phyloP scores from a whole-genome alignment of 2,113 vertebrate genomes.

The Sminthopsis crassicaudata region DNA sequence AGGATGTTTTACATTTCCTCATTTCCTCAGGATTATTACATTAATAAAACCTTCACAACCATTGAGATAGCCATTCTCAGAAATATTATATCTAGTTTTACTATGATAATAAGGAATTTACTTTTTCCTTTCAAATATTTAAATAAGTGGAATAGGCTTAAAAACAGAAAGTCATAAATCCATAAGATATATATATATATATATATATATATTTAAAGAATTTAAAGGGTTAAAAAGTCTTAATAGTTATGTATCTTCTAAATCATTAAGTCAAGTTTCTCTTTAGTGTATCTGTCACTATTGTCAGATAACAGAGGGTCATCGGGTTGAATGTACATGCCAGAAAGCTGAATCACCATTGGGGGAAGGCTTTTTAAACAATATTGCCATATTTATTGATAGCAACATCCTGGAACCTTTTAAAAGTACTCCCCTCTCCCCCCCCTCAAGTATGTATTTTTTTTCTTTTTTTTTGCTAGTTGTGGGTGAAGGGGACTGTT shows the following conservation, averaged over 20 bases:
- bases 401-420: conserved; percentile 65
- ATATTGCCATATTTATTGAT: conserved; percentile 63
- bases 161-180: background rate
- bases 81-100: background rate
- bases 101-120: conserved; percentile 22
- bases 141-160: background rate
- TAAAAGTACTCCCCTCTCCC: conserved; percentile 49
- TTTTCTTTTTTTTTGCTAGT: background rate
- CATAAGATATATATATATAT: background rate
- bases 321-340: conserved; percentile 63
- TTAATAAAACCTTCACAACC: background rate
- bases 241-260: background rate
- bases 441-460: conserved; percentile 16
- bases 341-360: conserved; percentile 63
- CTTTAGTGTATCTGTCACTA: conserved; percentile 41
- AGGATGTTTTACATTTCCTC: conserved; percentile 11
- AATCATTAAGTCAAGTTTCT: conserved; percentile 70
- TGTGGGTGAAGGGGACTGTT: conserved; percentile 56
- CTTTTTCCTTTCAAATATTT: conserved; percentile 15
- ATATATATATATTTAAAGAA: background rate
- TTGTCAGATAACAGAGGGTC: conserved; percentile 42
- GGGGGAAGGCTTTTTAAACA: conserved; percentile 67
- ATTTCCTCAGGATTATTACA: conserved; percentile 29
- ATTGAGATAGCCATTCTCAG: background rate
- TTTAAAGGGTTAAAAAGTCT: background rate